Conservation (phyloP, 1,140 invertebrate genomes). For the Platorchestia sp. region DNA sequence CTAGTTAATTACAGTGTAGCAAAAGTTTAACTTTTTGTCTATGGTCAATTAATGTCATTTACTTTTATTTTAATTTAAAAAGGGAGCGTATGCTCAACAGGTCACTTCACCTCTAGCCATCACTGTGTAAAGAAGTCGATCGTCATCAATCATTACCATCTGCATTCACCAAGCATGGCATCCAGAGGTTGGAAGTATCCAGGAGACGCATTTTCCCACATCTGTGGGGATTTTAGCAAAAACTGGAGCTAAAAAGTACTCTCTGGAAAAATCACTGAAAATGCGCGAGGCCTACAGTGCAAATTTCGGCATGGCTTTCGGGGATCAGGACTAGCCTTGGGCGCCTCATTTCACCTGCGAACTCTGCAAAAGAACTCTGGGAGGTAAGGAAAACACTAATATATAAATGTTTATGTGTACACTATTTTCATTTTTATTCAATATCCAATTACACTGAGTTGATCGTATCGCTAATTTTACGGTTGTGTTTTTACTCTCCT, state of each 20-base stretch:
- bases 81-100: background rate
- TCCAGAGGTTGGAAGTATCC: constrained; percentile 62
- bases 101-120: background rate
- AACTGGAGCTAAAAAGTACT: constrained; percentile 58
- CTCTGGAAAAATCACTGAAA: constrained; percentile 56
- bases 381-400: constrained; percentile 54
- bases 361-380: constrained; percentile 63
- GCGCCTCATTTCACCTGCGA: constrained; percentile 60
- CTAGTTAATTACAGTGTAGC: too few species aligned
- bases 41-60: too few species aligned
- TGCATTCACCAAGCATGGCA: constrained; percentile 57
- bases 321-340: constrained; percentile 60
- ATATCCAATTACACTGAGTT: background rate
- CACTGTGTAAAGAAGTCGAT: background rate
- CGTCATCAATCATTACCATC: background rate
- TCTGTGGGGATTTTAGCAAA: constrained; percentile 61
- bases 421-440: constrained; percentile 5
- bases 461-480: constrained; percentile 19
- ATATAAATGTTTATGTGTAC: background rate
- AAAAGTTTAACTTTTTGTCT: too few species aligned
- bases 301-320: constrained; percentile 62
- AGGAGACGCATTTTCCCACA: constrained; percentile 56
- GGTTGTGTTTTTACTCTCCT: constrained; percentile 48
- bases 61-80: too few species aligned
- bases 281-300: constrained; percentile 59